Conservation (phyloP, 1,140 invertebrate genomes). For the Lordiphosa mommai region DNA sequence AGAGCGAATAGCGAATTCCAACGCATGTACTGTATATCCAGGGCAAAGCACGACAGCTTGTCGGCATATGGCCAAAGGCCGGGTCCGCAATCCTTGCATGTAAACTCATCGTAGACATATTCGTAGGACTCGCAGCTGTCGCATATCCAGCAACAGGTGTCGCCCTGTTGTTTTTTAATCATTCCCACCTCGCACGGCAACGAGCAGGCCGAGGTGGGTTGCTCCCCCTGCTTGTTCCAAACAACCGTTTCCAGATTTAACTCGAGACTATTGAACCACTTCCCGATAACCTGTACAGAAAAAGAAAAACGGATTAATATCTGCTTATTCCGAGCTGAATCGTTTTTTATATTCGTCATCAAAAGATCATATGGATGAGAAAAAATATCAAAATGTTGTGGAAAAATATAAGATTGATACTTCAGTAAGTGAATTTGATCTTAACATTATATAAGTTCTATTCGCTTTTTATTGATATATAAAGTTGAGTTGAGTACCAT, state of each 20-base stretch:
- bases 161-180: slow-evolving; percentile 87
- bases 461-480: too few species aligned
- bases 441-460: too few species aligned
- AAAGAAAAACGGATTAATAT: not conserved
- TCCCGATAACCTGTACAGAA: slow-evolving; percentile 82
- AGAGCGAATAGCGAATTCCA: slow-evolving; percentile 86
- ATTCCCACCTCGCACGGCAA: slow-evolving; percentile 85
- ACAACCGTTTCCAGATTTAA: slow-evolving; percentile 82
- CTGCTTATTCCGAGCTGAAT: too few species aligned
- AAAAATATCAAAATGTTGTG: too few species aligned
- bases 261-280: slow-evolving; percentile 84
- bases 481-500: too few species aligned
- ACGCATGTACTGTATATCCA: slow-evolving; percentile 69
- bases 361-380: too few species aligned
- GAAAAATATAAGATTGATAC: too few species aligned
- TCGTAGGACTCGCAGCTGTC: slow-evolving; percentile 85
- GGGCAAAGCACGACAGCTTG: slow-evolving; percentile 82
- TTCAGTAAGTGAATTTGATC: too few species aligned
- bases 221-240: slow-evolving; percentile 81
- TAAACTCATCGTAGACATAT: slow-evolving; percentile 85
- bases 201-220: slow-evolving; percentile 84
- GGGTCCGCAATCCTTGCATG: slow-evolving; percentile 83
- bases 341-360: too few species aligned
- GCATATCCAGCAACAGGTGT: slow-evolving; percentile 90
- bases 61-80: slow-evolving; percentile 84